A percentile compares a stretch with the other conserved stretches of the same genome.
Evolutionary conservation across 2,797 vertebrate genomes (phyloP).

Genomic region (Hybognathus amarus): DNA sequence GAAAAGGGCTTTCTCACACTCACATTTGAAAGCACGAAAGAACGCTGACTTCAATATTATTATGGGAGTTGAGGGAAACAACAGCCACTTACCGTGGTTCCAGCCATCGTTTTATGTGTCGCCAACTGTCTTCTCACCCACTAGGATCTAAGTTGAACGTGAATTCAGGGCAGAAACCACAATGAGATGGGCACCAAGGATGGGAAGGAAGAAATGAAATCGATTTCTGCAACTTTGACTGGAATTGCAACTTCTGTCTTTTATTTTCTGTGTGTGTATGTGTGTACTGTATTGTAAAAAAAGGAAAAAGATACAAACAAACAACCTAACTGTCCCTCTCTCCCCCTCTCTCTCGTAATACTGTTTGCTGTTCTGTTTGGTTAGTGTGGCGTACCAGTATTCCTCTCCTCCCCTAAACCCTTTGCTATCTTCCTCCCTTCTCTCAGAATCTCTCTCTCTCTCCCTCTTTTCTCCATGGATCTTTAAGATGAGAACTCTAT

Average conservation of each 20-base stretch:
- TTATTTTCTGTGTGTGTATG: slow-evolving; percentile 84
- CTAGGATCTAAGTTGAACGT: slow-evolving; percentile 11
- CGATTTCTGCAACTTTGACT: slow-evolving; percentile 74
- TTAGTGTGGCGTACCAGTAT: slow-evolving; percentile 71
- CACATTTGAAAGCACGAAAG: slow-evolving; percentile 41
- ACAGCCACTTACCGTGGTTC: slow-evolving; percentile 17
- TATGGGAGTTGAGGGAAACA: slow-evolving; percentile 19
- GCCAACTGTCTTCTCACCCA: slow-evolving; percentile 23
- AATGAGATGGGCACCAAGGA: slow-evolving; percentile 35
- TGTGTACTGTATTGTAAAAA: slow-evolving; percentile 85
- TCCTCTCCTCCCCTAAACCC: slow-evolving; percentile 29
- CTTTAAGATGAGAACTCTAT: slow-evolving; percentile 90
- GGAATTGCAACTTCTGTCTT: slow-evolving; percentile 84
- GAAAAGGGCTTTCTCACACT: slow-evolving; percentile 72
- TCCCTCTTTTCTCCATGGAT: slow-evolving; percentile 76
- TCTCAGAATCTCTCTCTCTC: slow-evolving; percentile 46
- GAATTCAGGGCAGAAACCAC: slow-evolving; percentile 33
- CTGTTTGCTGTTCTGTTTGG: slow-evolving; percentile 71
- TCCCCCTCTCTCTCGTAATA: slow-evolving; percentile 52
- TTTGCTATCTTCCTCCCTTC: slow-evolving; percentile 61
- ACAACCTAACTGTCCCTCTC: slow-evolving; percentile 61
- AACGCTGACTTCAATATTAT: not conserved
- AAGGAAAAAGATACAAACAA: slow-evolving; percentile 60
- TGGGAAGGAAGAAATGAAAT: slow-evolving; percentile 44
- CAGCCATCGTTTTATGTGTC: not conserved